These are phyloP conservation scores for Monomorium pharaonis DNA, from an alignment of 1,140 invertebrate genomes.

Conservation along the genomic window DNA sequence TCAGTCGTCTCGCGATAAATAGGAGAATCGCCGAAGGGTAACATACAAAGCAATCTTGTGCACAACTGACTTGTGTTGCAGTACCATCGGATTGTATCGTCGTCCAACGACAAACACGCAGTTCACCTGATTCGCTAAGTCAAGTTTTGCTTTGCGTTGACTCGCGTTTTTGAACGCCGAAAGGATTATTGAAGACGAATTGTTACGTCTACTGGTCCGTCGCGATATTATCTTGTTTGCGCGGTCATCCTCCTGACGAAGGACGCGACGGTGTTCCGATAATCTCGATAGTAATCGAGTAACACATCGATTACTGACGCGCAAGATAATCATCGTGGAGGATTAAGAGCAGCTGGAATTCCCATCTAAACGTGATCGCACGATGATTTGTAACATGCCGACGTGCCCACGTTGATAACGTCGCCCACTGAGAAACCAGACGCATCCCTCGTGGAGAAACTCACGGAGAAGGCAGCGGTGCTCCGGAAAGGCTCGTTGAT, in stretches of 20 bases:
- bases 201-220: neutral
- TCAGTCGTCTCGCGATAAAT: slow-evolving; percentile 11
- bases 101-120: neutral
- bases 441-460: neutral
- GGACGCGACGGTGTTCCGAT: slow-evolving; percentile 23
- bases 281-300: slow-evolving; percentile 35
- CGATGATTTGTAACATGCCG: slow-evolving; percentile 43
- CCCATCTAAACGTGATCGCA: slow-evolving; percentile 32
- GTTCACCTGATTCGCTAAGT: neutral
- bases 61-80: neutral
- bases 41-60: neutral
- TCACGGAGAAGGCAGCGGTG: neutral
- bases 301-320: slow-evolving; percentile 41
- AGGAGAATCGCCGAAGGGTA: neutral
- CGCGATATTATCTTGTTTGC: slow-evolving; percentile 20
- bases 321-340: slow-evolving; percentile 40
- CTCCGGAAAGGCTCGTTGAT: slow-evolving; percentile 40
- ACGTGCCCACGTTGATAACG: slow-evolving; percentile 32
- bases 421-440: neutral
- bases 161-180: neutral
- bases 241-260: neutral
- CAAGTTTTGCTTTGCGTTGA: slow-evolving; percentile 9
- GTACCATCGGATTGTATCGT: neutral
- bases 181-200: slow-evolving; percentile 35
- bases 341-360: slow-evolving; percentile 42